A percentile compares a stretch with the other conserved stretches of the same genome.
Conservation (phyloP, 2,113 vertebrate genomes). For the Anoura caudifer region DNA sequence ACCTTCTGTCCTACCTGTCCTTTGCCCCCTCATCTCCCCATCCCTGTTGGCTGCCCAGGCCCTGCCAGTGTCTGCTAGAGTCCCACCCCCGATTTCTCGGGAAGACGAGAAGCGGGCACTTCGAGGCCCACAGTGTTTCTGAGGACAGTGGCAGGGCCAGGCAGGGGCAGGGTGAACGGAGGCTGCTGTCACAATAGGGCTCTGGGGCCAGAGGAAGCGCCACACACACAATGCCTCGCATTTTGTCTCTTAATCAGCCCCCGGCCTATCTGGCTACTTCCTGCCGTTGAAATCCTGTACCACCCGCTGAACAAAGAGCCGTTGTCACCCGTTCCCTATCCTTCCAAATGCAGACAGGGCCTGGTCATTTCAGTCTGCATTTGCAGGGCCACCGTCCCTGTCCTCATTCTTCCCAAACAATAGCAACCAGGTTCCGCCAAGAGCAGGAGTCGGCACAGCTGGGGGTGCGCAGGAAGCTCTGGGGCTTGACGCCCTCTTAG, state of each 20-base stretch:
- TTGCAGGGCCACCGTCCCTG: neutral
- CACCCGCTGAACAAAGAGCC: neutral
- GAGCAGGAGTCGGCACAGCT: neutral
- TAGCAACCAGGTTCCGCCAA: neutral
- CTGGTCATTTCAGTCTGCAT: neutral
- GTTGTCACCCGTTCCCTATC: neutral
- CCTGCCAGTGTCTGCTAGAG: neutral
- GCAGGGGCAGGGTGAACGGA: neutral
- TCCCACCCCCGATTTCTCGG: neutral
- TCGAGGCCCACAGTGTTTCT: neutral
- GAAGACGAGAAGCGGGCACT: neutral
- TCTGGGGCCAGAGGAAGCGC: neutral
- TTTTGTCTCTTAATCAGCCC: conserved; percentile 23
- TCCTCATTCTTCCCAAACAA: neutral
- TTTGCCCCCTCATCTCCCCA: neutral
- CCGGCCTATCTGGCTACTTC: neutral
- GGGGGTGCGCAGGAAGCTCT: neutral
- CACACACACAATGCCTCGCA: neutral
- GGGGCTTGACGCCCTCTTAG: neutral
- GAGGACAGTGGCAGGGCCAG: neutral
- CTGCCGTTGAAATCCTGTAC: neutral
- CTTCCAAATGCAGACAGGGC: neutral
- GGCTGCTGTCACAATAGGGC: neutral
- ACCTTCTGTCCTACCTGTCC: neutral
- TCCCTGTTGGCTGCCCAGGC: neutral